These are phyloP conservation scores for Cladorhizidae sp. DNA, from an alignment of 37 sponge, comb jelly and placozoan genomes.

Conservation along the genomic window DNA sequence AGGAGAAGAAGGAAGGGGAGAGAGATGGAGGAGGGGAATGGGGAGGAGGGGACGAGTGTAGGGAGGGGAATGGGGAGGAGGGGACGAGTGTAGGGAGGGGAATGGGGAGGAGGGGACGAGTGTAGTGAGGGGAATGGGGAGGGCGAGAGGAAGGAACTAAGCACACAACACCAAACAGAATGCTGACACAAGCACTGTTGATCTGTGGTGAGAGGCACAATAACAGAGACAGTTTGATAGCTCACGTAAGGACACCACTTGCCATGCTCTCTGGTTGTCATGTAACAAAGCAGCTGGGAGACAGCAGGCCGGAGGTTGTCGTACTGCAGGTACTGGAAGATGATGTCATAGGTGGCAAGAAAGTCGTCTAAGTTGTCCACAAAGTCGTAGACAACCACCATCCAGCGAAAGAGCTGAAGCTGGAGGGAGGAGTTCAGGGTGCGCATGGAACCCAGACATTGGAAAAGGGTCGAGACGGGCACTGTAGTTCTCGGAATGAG, in stretches of 20 bases:
- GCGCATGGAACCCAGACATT: slow-evolving; percentile 25
- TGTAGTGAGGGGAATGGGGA: background rate
- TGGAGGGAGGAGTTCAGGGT: slow-evolving; percentile 12
- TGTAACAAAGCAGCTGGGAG: slow-evolving; percentile 57
- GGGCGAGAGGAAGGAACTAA: too few species aligned
- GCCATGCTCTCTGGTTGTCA: slow-evolving; percentile 50
- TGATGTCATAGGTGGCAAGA: slow-evolving; percentile 30
- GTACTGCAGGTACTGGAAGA: slow-evolving; percentile 22
- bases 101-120: too few species aligned
- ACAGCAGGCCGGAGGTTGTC: slow-evolving; percentile 48
- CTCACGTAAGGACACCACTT: too few species aligned
- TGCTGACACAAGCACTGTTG: too few species aligned
- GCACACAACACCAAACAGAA: too few species aligned
- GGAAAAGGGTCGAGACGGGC: slow-evolving; percentile 17
- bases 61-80: too few species aligned
- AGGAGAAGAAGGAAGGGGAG: too few species aligned
- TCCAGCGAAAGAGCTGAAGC: slow-evolving; percentile 42
- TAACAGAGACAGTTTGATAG: too few species aligned
- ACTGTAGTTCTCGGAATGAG: slow-evolving; percentile 51
- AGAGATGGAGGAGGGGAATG: too few species aligned
- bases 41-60: too few species aligned
- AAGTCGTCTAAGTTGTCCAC: slow-evolving; percentile 18
- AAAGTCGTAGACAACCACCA: slow-evolving; percentile 46
- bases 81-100: too few species aligned
- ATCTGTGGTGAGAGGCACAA: too few species aligned